Base-by-base conservation (phyloP, 2,797 vertebrate species). In the Chloroceryle amazona region DNA sequence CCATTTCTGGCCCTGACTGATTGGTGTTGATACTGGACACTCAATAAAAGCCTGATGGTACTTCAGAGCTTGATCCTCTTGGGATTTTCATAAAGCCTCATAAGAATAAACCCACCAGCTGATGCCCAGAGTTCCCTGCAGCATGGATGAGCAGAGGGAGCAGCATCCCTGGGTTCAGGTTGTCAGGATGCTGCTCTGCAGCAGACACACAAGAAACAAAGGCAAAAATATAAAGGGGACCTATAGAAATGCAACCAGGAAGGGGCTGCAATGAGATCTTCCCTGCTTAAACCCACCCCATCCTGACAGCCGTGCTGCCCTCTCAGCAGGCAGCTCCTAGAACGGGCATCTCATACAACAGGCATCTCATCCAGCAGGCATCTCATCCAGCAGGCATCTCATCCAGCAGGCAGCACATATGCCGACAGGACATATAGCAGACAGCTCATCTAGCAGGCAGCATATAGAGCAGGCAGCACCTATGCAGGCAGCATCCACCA, bases 11-110 rank as follows among this genome's bases (percentile, higher is more conserved):
- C 55, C 28, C 35, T 25, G 67, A 17, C 57, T 23, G 54, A 47
- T 8, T 0, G 1, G 10, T 18, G 13, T 9, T 4, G 1, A 2
- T n/a, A 31, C 23, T 0, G 2, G 47, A 10, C 37, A 22, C 25
- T 31, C 1, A 1, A 5, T 22, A 19, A 3, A 16, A 55, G 4
- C 28, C 41, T 23, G 58, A 37, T 28, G 37, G 7, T 42, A 23
- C 37, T 44, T 72, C 51, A 33, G 41, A 42, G 35, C 23, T 26
- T 9, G 42, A 11, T 54, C 17, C 26, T 58, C 37, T 42, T 13
- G 11, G 55, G 44, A 13, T 61, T 57, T 55, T 66, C 31, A 20
- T 55, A 37, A 58, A 47, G 6, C 20, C 46, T 44, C 4, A 0
- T 11, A 19, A 47, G 3, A 67, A 5, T 72, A 52, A 90, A 35